These are phyloP conservation scores for Limnephilus rhombicus DNA, from an alignment of 2,888 invertebrate genomes.

Conservation along the genomic window DNA sequence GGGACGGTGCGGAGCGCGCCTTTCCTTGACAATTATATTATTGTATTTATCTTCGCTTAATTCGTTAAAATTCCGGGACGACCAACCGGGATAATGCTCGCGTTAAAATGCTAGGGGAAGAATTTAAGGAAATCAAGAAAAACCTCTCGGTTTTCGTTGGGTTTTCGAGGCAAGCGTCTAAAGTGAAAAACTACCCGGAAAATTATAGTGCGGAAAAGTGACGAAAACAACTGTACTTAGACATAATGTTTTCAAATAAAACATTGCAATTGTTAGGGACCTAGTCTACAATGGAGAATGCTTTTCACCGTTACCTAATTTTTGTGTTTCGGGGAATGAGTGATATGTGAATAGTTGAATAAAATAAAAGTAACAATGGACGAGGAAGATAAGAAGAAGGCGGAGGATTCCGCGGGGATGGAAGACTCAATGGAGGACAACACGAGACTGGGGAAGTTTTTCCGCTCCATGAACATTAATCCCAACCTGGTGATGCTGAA, in stretches of 20 bases:
- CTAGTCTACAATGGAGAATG: background rate
- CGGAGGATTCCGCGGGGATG: conserved; percentile 74
- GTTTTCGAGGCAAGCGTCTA: background rate
- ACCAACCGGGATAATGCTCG: conserved; percentile 28
- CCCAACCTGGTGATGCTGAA: conserved; percentile 89
- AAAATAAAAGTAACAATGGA: conserved; percentile 59
- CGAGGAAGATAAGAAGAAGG: conserved; percentile 72
- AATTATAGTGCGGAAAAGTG: conserved; percentile 27
- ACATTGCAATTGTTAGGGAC: background rate
- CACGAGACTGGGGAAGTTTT: conserved; percentile 71
- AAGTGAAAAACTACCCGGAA: conserved; percentile 25
- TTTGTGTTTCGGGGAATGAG: conserved; percentile 16
- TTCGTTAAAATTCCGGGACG: background rate
- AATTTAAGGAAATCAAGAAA: background rate
- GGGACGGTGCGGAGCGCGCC: conserved; percentile 26
- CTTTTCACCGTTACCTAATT: background rate
- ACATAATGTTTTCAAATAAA: background rate
- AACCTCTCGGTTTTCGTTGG: background rate
- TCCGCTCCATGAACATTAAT: conserved; percentile 81
- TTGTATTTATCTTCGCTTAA: conserved; percentile 28
- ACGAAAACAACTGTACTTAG: background rate
- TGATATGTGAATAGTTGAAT: conserved; percentile 26
- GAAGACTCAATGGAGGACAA: conserved; percentile 71
- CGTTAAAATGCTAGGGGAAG: conserved; percentile 32
- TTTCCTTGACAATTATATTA: conserved; percentile 8